Base-by-base conservation (phyloP, 1,140 invertebrate species). In the Drosophila nebulosa region DNA sequence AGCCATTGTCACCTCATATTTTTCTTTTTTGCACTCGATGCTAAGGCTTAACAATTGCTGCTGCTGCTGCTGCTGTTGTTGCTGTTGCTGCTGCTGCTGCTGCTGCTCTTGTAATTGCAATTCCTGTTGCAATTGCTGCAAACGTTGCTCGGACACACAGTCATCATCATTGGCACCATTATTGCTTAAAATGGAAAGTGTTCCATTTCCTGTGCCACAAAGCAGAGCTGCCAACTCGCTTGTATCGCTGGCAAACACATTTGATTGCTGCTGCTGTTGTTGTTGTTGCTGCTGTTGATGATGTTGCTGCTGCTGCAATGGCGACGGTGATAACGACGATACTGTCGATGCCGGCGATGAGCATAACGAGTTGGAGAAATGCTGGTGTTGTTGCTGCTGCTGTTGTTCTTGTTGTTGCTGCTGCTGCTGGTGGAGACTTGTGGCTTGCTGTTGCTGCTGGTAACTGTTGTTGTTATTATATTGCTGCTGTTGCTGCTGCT, bases 1-100 rank as follows among this genome's bases (percentile, higher is more conserved):
- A 9, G 74, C 58, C 46, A 90, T 60, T 21, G 74, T 55, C 27
- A 76, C 71, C 51, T 90, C 89, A 51, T 78, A 90, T 69, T 90
- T 90, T 59, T 90, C 83, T 58, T 84, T 91, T 71, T 91, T 90
- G 71, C 88, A 91, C 76, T 89, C 79, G 18, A 84, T 91, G 70
- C 73, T 79, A 7, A 90, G 65, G 60, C 73, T 88, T 22, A 88
- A 55, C 74, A 85, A 57, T 53, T 83, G 84, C 36, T 90, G 79
- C 51, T 85, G 73, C 58, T 90, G 73, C 46, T 79, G 73, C 12
- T 32, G 30, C 80, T 74, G 63, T 6, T 71, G 68, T 14, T 74
- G 69, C 7, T 73, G 69, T 27, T 75, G 70, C 9, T 69, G 69
- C 5, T 59, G 65, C 6, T 58, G 71, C 16, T 74, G 69, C 26